phyloP scores from a whole-genome alignment of 1,140 invertebrate species.

The Drosophila seguyi region DNA sequence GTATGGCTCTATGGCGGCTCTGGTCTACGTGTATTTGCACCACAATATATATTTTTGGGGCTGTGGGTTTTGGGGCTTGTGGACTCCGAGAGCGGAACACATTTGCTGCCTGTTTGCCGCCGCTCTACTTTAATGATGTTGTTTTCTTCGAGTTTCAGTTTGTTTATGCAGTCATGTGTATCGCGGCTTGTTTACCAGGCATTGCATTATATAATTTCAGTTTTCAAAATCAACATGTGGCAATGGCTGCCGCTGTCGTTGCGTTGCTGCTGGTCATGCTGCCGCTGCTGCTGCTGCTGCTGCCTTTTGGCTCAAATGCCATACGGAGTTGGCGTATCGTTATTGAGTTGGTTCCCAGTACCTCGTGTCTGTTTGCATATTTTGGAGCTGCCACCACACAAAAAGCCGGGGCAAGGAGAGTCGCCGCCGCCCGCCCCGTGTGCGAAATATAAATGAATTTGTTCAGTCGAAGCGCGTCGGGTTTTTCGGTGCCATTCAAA shows the following conservation, averaged over 20 bases:
- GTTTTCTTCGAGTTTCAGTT: constrained; percentile 67
- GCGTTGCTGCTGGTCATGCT: constrained; percentile 23
- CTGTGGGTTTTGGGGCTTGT: constrained; percentile 33
- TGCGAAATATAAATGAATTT: constrained; percentile 75
- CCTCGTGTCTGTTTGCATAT: constrained; percentile 28
- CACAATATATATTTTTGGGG: constrained; percentile 21
- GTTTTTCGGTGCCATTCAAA: constrained; percentile 65
- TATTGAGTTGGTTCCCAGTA: constrained; percentile 27
- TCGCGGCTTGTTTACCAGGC: constrained; percentile 67
- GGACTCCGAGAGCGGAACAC: constrained; percentile 14
- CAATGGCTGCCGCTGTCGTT: constrained; percentile 15
- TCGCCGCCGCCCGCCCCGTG: constrained; percentile 17
- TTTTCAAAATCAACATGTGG: constrained; percentile 78
- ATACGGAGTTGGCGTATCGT: constrained; percentile 30
- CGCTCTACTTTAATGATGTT: constrained; percentile 64
- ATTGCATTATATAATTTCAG: constrained; percentile 78
- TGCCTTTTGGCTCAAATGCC: constrained; percentile 18
- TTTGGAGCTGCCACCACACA: constrained; percentile 47
- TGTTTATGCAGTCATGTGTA: constrained; percentile 65
- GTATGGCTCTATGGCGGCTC: not conserved
- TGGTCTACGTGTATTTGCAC: constrained; percentile 15
- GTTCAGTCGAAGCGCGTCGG: constrained; percentile 64
- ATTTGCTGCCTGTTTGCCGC: constrained; percentile 46
- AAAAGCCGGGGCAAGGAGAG: constrained; percentile 27
- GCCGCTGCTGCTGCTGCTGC: no score